phyloP scores from a whole-genome alignment of 1,140 invertebrate genomes.

The Aphidius gifuensis region DNA sequence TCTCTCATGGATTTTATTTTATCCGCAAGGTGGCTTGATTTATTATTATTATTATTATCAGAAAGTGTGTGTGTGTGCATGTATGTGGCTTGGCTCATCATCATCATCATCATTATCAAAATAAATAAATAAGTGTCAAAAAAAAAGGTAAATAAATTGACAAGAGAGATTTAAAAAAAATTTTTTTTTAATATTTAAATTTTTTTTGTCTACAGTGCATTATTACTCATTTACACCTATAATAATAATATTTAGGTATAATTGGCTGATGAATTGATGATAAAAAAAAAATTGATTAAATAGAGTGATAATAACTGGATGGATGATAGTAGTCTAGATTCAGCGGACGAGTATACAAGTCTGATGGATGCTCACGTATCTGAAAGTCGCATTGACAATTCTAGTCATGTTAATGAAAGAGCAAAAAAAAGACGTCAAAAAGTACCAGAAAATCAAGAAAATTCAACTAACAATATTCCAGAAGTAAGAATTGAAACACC shows the following conservation, averaged over 20 bases:
- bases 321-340: conserved; percentile 55
- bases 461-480: conserved; percentile 48
- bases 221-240: too few relatives aligned
- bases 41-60: too few relatives aligned
- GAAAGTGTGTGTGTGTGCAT: neutral
- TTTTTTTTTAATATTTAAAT: too few relatives aligned
- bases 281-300: too few relatives aligned
- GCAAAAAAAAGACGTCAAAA: conserved; percentile 42
- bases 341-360: conserved; percentile 69
- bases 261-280: too few relatives aligned
- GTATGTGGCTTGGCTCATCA: too few relatives aligned
- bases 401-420: conserved; percentile 39
- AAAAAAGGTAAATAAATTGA: too few relatives aligned
- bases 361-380: conserved; percentile 77
- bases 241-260: too few relatives aligned
- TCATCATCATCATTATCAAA: too few relatives aligned
- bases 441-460: conserved; percentile 42
- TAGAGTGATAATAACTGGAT: conserved; percentile 36
- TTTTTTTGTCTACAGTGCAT: too few relatives aligned
- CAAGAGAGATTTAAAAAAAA: too few relatives aligned
- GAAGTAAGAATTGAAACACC: conserved; percentile 45
- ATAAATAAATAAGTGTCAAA: too few relatives aligned
- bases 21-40: neutral
- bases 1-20: neutral
- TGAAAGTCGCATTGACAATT: conserved; percentile 49